Conservation (phyloP, 2,888 invertebrate species). For the Tetheella fluctuosa region DNA sequence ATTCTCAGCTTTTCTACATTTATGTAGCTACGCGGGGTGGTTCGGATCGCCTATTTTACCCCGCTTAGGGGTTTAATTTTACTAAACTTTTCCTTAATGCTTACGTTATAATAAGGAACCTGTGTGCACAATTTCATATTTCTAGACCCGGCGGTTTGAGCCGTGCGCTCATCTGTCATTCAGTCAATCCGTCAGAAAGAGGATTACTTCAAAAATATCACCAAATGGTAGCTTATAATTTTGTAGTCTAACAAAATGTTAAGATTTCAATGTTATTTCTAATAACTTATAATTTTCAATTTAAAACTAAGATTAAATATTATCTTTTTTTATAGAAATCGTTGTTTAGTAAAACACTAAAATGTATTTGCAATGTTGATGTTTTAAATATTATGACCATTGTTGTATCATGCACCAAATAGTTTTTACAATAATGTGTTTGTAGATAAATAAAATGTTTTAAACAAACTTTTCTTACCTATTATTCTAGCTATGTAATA, state of each 20-base stretch:
- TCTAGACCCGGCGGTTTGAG: too few relatives aligned
- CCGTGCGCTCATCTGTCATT: too few relatives aligned
- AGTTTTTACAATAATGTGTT: slow-evolving; percentile 42
- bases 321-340: slow-evolving; percentile 29
- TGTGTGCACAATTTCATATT: too few relatives aligned
- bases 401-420: slow-evolving; percentile 60
- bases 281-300: not conserved
- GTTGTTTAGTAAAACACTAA: slow-evolving; percentile 24
- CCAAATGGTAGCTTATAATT: not conserved
- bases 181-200: too few relatives aligned
- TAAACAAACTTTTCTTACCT: not conserved
- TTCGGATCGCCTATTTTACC: too few relatives aligned
- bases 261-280: not conserved
- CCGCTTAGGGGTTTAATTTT: too few relatives aligned
- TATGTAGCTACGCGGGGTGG: too few relatives aligned
- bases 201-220: too few relatives aligned
- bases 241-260: not conserved
- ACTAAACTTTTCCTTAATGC: too few relatives aligned
- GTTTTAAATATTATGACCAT: slow-evolving; percentile 52
- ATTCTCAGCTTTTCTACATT: not conserved
- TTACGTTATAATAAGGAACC: too few relatives aligned
- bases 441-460: slow-evolving; percentile 24
- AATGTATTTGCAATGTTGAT: slow-evolving; percentile 29
- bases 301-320: too few relatives aligned
- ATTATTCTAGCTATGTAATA: too few relatives aligned